Evolutionary conservation across 2,113 vertebrate species (phyloP).

Genomic region (Labeo rohita): DNA sequence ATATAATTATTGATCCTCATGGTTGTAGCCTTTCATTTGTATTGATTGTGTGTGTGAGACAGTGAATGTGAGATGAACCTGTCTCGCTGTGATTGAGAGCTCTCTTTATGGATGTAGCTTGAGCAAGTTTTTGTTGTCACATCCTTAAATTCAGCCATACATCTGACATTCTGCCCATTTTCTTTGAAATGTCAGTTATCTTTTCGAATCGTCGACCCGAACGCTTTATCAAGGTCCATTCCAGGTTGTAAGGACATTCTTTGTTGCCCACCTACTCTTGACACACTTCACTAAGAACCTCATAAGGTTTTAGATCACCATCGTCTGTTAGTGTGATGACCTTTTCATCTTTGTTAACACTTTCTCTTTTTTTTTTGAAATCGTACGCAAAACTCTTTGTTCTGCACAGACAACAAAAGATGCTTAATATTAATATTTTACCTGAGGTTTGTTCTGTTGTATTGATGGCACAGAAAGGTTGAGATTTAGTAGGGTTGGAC

Average conservation of each 20-base stretch:
- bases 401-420: neutral
- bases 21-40: conserved; percentile 36
- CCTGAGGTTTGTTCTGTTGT: neutral
- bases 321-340: conserved; percentile 16
- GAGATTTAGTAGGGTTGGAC: neutral
- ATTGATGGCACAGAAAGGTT: neutral
- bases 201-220: neutral
- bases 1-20: conserved; percentile 43
- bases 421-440: neutral
- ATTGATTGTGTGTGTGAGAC: conserved; percentile 34
- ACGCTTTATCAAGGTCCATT: conserved; percentile 1
- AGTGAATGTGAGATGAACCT: conserved; percentile 30
- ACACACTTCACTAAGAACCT: conserved; percentile 18
- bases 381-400: neutral
- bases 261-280: neutral
- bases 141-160: conserved; percentile 15
- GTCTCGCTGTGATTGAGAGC: conserved; percentile 29
- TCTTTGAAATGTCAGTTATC: conserved; percentile 1
- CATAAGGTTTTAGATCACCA: conserved; percentile 14
- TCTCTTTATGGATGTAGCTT: conserved; percentile 20
- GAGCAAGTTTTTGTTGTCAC: conserved; percentile 28
- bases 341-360: conserved; percentile 1
- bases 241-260: neutral
- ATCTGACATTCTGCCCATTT: neutral
- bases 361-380: neutral